phyloP scores from a whole-genome alignment of 2,113 vertebrate genomes.

The Chloropsis hardwickii region DNA sequence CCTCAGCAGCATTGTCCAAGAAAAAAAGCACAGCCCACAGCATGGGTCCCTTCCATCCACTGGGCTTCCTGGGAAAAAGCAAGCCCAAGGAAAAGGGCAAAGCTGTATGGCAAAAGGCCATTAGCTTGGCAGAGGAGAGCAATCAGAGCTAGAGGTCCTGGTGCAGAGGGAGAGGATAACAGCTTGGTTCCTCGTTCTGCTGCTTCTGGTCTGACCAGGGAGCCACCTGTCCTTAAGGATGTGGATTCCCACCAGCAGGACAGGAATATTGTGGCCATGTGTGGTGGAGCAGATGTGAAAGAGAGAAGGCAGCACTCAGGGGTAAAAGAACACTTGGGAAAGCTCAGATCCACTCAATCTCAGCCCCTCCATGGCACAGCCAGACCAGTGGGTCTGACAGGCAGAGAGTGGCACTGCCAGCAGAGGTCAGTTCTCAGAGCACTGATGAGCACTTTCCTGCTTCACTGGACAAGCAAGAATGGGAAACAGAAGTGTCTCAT shows the following conservation, averaged over 20 bases:
- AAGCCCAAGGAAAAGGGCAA: neutral
- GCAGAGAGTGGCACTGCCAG: neutral
- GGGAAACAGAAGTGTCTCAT: neutral
- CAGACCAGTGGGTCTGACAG: neutral
- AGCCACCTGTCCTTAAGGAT: neutral
- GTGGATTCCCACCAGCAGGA: neutral
- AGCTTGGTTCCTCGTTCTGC: neutral
- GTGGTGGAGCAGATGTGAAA: neutral
- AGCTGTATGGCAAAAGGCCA: neutral
- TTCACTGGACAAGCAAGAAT: neutral
- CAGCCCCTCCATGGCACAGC: accelerated
- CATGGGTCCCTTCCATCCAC: neutral
- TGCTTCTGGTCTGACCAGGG: neutral
- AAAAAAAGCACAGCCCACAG: neutral
- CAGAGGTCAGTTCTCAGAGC: neutral
- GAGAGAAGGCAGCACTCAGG: neutral
- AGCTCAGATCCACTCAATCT: neutral
- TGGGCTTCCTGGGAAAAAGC: neutral
- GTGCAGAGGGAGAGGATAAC: neutral
- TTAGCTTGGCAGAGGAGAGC: neutral
- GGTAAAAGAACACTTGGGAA: neutral
- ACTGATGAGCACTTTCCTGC: neutral
- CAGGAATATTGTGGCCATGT: accelerated
- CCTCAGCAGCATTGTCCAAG: neutral
- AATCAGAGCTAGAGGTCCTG: neutral